Percentiles rank a stretch among this genome's conserved stretches.
Conservation (phyloP, 2,113 vertebrate genomes). For the Lepus timidus region DNA sequence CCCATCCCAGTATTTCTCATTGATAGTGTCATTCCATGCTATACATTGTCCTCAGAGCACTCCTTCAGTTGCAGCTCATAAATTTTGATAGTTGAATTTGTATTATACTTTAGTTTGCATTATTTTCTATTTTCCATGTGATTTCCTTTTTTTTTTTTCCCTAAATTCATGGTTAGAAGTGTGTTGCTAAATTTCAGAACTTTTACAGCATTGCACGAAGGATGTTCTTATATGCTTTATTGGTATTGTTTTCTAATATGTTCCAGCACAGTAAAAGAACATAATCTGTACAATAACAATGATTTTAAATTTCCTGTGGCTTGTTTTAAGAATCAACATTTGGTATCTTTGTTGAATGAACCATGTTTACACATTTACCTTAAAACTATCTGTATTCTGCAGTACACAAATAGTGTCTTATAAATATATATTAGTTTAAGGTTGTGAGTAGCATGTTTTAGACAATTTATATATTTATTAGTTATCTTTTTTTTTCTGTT, state of each 20-base stretch:
- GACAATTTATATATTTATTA: background rate
- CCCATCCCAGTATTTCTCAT: background rate
- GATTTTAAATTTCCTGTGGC: background rate
- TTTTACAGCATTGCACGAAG: background rate
- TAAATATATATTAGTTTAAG: background rate
- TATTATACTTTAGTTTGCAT: background rate
- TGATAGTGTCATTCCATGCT: background rate
- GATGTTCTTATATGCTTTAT: background rate
- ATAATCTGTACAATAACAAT: background rate
- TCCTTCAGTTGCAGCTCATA: background rate
- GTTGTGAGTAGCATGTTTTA: background rate
- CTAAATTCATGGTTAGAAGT: background rate
- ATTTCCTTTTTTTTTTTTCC: background rate
- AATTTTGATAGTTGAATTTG: background rate
- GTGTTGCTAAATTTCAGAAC: background rate
- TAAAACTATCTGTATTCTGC: conserved; percentile 19
- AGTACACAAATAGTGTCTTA: background rate
- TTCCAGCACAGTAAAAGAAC: background rate
- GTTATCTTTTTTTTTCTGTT: background rate
- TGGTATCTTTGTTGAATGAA: background rate
- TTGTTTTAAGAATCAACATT: background rate
- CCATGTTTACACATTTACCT: background rate
- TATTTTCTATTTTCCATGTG: background rate
- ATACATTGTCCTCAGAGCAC: background rate
- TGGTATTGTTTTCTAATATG: background rate